Percentiles rank a stretch among this genome's conserved stretches.
phyloP scores from a whole-genome alignment of 2,888 invertebrate species.

The Escarpia spicata region DNA sequence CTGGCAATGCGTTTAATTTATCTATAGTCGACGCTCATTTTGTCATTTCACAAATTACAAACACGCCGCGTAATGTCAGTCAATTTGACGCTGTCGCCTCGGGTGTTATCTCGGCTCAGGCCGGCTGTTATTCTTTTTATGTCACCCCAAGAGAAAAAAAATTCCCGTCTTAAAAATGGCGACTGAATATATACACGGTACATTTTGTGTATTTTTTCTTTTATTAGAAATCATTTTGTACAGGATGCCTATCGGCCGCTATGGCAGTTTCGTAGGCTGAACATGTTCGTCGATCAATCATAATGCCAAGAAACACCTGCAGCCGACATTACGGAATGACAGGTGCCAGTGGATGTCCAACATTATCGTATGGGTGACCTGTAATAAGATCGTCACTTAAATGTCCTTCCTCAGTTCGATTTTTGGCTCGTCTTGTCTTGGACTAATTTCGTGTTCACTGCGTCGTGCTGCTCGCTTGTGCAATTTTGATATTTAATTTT shows the following conservation, averaged over 20 bases:
- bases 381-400: constrained; percentile 1
- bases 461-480: no score
- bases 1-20: background rate
- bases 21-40: constrained; percentile 12
- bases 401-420: no score
- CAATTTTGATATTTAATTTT: no score
- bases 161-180: background rate
- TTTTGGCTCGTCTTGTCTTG: no score
- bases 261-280: background rate
- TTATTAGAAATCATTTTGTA: constrained; percentile 6
- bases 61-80: background rate
- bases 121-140: background rate
- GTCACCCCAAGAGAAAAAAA: background rate
- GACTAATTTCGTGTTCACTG: no score
- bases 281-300: background rate
- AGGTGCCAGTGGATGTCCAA: background rate
- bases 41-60: constrained; percentile 13
- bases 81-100: background rate
- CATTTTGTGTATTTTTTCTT: background rate
- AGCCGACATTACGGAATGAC: background rate
- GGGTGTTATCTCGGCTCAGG: background rate
- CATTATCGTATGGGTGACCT: background rate
- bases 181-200: background rate
- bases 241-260: background rate
- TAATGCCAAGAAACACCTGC: background rate